Conservation (phyloP, 2,797 vertebrate species). For the Cyprinella venusta region DNA sequence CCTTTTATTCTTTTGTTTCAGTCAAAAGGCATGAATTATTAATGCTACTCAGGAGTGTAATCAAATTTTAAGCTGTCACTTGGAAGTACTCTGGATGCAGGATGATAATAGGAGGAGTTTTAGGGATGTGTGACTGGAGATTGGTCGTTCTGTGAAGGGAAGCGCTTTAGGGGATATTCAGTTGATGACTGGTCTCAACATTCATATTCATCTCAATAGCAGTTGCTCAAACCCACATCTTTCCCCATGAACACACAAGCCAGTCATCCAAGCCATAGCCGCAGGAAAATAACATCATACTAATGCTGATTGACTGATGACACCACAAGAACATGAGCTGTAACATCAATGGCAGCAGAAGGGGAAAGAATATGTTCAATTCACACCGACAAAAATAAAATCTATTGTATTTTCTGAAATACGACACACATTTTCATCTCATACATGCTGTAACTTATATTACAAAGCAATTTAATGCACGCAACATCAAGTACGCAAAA, state of each 20-base stretch:
- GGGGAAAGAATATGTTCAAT: too few relatives aligned
- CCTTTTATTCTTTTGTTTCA: constrained; percentile 35
- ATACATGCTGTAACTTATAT: not conserved
- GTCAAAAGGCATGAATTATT: constrained; percentile 27
- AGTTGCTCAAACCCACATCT: not conserved
- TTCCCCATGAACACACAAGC: not conserved
- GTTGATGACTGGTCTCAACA: not conserved
- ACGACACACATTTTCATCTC: not conserved
- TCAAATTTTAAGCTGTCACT: constrained; percentile 42
- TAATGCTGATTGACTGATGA: not conserved
- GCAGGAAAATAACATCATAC: not conserved
- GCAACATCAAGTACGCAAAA: not conserved
- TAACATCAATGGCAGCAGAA: not conserved
- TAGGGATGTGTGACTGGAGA: not conserved
- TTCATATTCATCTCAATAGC: not conserved
- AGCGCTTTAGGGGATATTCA: not conserved
- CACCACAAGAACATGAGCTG: not conserved
- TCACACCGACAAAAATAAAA: not conserved
- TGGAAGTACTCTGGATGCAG: not conserved
- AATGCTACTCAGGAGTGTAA: constrained; percentile 36
- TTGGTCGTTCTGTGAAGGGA: not conserved
- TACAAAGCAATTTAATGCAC: not conserved
- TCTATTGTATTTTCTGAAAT: not conserved
- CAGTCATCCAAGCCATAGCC: not conserved
- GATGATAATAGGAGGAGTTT: not conserved